A percentile compares a stretch with the other conserved stretches of the same genome.
phyloP scores from a whole-genome alignment of 1,140 invertebrate genomes.

The Zeugodacus cucurbitae region DNA sequence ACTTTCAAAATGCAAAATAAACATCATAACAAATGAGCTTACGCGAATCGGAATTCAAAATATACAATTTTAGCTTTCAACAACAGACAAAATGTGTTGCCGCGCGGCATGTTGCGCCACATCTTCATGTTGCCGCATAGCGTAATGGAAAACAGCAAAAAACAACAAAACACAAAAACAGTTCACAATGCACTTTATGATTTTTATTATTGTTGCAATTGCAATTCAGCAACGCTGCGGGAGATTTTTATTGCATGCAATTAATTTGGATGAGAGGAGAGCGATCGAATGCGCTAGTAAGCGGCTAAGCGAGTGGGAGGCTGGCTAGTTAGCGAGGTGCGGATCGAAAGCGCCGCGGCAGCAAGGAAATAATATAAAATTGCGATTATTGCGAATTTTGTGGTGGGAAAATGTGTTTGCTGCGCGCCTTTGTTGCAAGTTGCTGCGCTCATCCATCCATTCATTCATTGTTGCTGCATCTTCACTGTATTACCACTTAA shows the following conservation, averaged over 20 bases:
- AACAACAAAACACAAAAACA: neutral
- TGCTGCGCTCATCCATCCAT: neutral
- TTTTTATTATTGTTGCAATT: slow-evolving; percentile 37
- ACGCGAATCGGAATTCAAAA: neutral
- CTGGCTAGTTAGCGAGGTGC: neutral
- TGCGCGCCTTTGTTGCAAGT: slow-evolving; percentile 20
- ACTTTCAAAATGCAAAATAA: slow-evolving; percentile 19
- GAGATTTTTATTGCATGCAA: slow-evolving; percentile 42
- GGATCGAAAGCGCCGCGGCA: neutral
- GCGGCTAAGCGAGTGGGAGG: neutral
- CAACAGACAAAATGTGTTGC: slow-evolving; percentile 18
- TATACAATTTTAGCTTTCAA: slow-evolving; percentile 37
- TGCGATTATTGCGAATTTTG: slow-evolving; percentile 5
- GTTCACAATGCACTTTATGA: slow-evolving; percentile 15
- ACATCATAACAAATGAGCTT: neutral
- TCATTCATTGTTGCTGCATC: slow-evolving; percentile 7
- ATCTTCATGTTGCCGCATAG: slow-evolving; percentile 12
- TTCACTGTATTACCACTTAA: neutral
- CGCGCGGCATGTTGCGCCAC: neutral
- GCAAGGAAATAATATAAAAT: neutral
- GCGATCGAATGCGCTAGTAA: neutral
- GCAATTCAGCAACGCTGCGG: slow-evolving; percentile 25
- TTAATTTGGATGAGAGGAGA: slow-evolving; percentile 30
- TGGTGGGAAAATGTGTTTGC: slow-evolving; percentile 25
- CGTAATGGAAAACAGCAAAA: too few relatives aligned